Evolutionary conservation across 2,113 vertebrate genomes (phyloP), one percentile per base, ranked within the genome.

Genomic region (Rhinogobius similis): DNA sequence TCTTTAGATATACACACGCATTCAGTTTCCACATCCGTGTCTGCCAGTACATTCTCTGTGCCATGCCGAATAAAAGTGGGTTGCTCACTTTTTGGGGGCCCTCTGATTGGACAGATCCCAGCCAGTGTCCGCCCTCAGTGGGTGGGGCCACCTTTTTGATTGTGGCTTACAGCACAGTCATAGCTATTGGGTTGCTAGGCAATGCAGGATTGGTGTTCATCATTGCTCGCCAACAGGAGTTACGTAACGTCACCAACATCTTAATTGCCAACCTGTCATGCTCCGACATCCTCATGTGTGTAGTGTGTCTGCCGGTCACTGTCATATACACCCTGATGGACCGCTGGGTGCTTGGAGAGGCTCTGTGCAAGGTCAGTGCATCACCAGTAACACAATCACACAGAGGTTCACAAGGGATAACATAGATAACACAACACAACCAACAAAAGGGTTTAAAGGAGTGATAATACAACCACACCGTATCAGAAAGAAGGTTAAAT

Each of bases 301-400:
- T 93, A n/a, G 90, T 94, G 38, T 94, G 93, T 81, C 84, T 94
- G n/a, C 93, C 93, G 0, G 87, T 93, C 2, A 94, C 93, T 0
- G 83, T 92, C 66, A 92, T 93, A 10, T 94, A 94, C 89, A 94
- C 92, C 0, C 79, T 94, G 67, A 94, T 94, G 93, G 92, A 93
- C 73, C 91, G 83, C 64, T 94, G 93, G 93, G 92, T 93, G 68
- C 81, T 94, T 63, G 93, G 93, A 0, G 90, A 91, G 74, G 84
- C 86, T 0, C 68, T 94, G 43, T 94, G 93, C 67, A 93, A 91
- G 89, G 89, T 88, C 59, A 87, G 83, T 2, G 24, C 1, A 23
- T 32, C 27, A 16, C 20, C 65, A 52, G n/a, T 50, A 36, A 59
- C 58, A 32, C 52, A 53, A 27, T 9, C 41, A 66, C 55, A 43